Evolutionary conservation across 2,797 vertebrate species (phyloP).

Genomic region (Poecilia velifera): DNA sequence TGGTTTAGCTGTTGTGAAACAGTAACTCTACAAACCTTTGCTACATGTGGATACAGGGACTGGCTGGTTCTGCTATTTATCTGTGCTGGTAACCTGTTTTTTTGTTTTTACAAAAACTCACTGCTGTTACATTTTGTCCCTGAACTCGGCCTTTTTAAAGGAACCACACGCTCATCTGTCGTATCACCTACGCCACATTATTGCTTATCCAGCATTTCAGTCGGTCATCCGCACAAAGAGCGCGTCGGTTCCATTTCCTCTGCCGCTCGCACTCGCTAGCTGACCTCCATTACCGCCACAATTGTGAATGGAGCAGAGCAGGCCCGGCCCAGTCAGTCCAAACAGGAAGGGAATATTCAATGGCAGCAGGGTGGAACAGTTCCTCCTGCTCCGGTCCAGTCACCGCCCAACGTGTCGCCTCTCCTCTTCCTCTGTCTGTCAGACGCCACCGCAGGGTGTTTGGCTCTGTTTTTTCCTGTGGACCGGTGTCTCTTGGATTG

Average conservation of each 20-base stretch:
- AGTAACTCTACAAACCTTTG: not conserved
- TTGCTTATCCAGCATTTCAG: not conserved
- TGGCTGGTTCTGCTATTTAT: not conserved
- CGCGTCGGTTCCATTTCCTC: slow-evolving; percentile 18
- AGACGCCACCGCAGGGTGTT: not conserved
- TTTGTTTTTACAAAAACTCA: too few species aligned
- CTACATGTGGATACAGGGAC: not conserved
- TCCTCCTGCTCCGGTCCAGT: slow-evolving; percentile 72
- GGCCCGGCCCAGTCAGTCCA: slow-evolving; percentile 54
- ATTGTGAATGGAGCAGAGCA: slow-evolving; percentile 50
- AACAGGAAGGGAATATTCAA: slow-evolving; percentile 87
- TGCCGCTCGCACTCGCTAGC: not conserved
- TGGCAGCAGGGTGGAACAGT: slow-evolving; percentile 87
- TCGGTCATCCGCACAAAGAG: not conserved
- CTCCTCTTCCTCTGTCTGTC: slow-evolving; percentile 31
- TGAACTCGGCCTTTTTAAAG: not conserved
- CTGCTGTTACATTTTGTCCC: not conserved
- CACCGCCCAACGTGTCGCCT: slow-evolving; percentile 55
- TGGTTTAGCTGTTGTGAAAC: not conserved
- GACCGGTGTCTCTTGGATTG: not conserved
- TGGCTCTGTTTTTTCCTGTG: slow-evolving; percentile 15
- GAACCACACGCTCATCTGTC: not conserved
- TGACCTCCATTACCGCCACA: slow-evolving; percentile 40
- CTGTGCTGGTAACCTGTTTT: not conserved
- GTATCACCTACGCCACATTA: not conserved